Base-by-base conservation (phyloP, 2,888 invertebrate species). In the Melinopterus prodromus region DNA sequence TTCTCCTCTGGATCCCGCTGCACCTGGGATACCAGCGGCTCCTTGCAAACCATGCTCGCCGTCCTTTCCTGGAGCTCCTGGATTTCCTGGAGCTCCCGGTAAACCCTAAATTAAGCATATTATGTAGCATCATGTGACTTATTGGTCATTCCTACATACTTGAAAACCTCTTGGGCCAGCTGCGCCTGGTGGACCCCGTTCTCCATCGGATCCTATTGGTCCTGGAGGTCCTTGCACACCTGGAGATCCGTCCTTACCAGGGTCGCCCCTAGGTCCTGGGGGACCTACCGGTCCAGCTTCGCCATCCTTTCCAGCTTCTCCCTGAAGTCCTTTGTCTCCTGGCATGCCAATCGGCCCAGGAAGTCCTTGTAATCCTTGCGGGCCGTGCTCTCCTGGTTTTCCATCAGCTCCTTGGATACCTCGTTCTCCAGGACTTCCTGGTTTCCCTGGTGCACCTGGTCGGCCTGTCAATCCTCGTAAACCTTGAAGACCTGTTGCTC, bases 391-490 rank as follows among this genome's bases (percentile, higher is more conserved):
- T 35, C 97, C 97, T 14, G 95, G 92, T 86, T 95, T 95, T 6
- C 97, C 97, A 89, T 97, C 97, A 79, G 95, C 94, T 9, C 97
- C 97, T 74, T 94, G 93, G 85, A 94, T 90, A 72, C 95, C 95
- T 81, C 95, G 91, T 86, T 95, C 95, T 35, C 95, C 95, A 71
- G 93, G 91, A 78, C 92, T 91, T 5, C 95, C 95, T 7, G 92
- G 88, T 88, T 94, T 94, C 0, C 95, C 95, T 7, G 92, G 89
- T 6, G 93, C 89, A 35, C 96, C 96, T 14, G 94, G 91, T 82
- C 95, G 91, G 38, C 96, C 96, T 16, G 92, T 90, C 69, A 91
- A 88, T 36, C 94, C 94, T 83, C 93, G 88, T 16, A 92, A 85
- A 16, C 93, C 94, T 90, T 93, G 90, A 16, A 89, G 82, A 38